A percentile compares a stretch with the other conserved stretches of the same genome.
Conservation (phyloP, 92 coral and sea anemone species). For the Virgularia gustaviana region DNA sequence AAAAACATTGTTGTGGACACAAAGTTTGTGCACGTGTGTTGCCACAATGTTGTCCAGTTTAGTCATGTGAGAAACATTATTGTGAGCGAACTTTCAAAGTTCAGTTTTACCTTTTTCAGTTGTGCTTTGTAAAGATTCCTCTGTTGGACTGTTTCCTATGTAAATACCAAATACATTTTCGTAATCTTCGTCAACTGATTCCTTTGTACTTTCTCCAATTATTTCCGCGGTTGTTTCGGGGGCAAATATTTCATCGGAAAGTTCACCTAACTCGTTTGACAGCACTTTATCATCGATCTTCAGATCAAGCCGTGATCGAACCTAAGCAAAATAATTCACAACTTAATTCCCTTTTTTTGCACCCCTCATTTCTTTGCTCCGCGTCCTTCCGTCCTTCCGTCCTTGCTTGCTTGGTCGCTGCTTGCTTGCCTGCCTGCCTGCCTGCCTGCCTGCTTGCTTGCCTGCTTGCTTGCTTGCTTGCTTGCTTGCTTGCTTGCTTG, state of each 20-base stretch:
- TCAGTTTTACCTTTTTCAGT: neutral
- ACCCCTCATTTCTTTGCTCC: conserved; percentile 15
- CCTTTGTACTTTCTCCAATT: conserved; percentile 42
- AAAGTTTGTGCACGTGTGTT: too few relatives aligned
- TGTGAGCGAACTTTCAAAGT: too few relatives aligned
- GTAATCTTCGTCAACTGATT: conserved; percentile 7
- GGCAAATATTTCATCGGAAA: neutral
- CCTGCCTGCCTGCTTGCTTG: too few relatives aligned
- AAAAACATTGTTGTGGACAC: too few relatives aligned
- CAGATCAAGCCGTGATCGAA: conserved; percentile 32
- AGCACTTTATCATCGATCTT: conserved; percentile 10
- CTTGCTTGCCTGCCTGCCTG: too few relatives aligned
- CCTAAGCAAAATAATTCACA: conserved; percentile 22
- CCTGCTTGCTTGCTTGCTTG: too few relatives aligned
- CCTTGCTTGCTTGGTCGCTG: too few relatives aligned
- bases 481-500: too few relatives aligned
- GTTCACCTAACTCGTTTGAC: conserved; percentile 23
- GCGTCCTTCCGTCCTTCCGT: conserved; percentile 42
- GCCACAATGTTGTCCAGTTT: too few relatives aligned
- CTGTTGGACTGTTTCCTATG: neutral
- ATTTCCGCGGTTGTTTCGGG: conserved; percentile 21
- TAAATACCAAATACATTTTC: neutral
- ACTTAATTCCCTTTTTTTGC: neutral
- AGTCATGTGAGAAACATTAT: too few relatives aligned
- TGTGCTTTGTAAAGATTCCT: neutral